Evolutionary conservation across 1,140 invertebrate genomes (phyloP), one percentile per base, ranked within the genome.

Genomic region (Musca domestica): DNA sequence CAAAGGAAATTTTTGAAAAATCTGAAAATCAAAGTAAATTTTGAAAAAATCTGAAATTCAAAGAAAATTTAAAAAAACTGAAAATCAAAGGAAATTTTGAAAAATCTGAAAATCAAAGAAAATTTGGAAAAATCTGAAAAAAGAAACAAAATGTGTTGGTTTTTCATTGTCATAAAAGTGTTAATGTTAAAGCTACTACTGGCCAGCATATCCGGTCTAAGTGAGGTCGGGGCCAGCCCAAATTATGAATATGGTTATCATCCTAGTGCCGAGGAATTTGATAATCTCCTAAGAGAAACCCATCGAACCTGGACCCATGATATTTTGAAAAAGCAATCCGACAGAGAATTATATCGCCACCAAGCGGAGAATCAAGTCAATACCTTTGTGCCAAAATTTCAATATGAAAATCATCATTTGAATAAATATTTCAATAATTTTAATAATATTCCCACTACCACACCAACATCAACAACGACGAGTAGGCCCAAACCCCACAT

Each of bases 241-340:
- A 23, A 23, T 41, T 76, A 80, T 30, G 75, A 80, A 25, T 76
- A 74, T 47, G 77, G 78, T 66, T 80, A 80, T 61, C 77, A 80
- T 72, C 78, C 78, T 25, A 80, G 78, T 34, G 77, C 77, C 70
- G 78, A 80, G 64, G 78, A 80, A 70, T 80, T 77, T 63, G 78
- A 80, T 65, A 74, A 70, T 30, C 19, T 80, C 3, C n/a, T 77
- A 22, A 71, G 77, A 9, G 74, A 74, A 22, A 75, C 73, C 27
- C 69, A 73, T n/a, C 70, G 74, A 15, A 72, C 52, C 12, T 80
- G 76, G 75, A 74, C 75, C 9, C 73, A 78, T 9, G 71, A 78
- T 67, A 54, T 76, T 9, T 51, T 79, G 17, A 68, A 74, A 54
- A 64, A 66, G 25, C 66, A 71, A 41, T 20, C 71, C 23, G 67